Conservation (phyloP, 2,113 vertebrate species). For the Podarcis raffonei region DNA sequence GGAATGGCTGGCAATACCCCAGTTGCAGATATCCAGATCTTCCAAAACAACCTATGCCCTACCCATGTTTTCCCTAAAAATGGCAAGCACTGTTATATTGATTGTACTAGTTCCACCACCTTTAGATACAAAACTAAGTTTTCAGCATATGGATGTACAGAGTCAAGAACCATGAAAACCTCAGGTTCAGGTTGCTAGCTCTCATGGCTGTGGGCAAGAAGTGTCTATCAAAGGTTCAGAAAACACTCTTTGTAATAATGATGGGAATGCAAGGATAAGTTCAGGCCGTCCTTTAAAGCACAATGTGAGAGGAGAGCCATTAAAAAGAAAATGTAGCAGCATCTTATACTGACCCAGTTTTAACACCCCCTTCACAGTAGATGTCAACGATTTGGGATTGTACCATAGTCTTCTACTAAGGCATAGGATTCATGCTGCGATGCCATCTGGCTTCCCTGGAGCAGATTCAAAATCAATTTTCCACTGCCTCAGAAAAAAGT, state of each 20-base stretch:
- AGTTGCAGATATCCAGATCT: background rate
- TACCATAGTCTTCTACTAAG: background rate
- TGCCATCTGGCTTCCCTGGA: slow-evolving; percentile 33
- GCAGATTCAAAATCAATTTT: slow-evolving; percentile 13
- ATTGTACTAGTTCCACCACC: background rate
- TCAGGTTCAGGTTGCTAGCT: background rate
- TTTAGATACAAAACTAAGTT: background rate
- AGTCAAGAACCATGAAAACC: background rate
- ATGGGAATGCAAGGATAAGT: background rate
- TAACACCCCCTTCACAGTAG: background rate
- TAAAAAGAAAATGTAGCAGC: background rate
- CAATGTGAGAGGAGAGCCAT: background rate
- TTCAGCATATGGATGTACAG: no score
- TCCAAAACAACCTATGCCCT: background rate
- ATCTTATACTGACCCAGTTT: background rate
- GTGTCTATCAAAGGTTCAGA: background rate
- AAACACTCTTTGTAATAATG: background rate
- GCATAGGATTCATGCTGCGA: slow-evolving; percentile 27
- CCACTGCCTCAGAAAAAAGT: background rate
- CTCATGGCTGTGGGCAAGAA: background rate
- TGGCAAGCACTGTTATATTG: background rate
- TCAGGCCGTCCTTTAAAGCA: background rate
- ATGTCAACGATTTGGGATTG: slow-evolving; percentile 5
- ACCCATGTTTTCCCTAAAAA: background rate
- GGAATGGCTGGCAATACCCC: background rate